Evolutionary conservation across 2,888 invertebrate species (phyloP).

Genomic region (Theretra japonica): DNA sequence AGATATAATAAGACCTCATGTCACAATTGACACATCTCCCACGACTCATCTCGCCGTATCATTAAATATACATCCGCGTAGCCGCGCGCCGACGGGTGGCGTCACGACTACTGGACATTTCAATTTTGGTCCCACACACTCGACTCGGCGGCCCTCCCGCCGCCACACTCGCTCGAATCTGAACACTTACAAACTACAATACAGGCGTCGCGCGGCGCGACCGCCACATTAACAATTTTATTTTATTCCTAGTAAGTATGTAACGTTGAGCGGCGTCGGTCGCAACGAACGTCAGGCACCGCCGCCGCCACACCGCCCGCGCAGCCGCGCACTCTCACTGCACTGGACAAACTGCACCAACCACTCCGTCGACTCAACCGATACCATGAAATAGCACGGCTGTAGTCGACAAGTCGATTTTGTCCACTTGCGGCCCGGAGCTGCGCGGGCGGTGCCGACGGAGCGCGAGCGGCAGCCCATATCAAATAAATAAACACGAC

Average conservation of each 20-base stretch:
- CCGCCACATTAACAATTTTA: constrained; percentile 68
- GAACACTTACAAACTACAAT: constrained; percentile 69
- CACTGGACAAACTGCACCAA: constrained; percentile 12
- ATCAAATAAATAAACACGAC: constrained; percentile 44
- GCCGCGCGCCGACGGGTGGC: constrained; percentile 48
- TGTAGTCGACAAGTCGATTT: constrained; percentile 13
- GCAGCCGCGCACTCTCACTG: background rate
- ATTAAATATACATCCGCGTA: constrained; percentile 38
- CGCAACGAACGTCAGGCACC: constrained; percentile 31
- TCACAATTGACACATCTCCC: constrained; percentile 25
- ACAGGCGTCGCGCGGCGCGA: constrained; percentile 64
- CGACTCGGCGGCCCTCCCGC: background rate
- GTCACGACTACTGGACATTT: constrained; percentile 32
- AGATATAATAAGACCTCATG: constrained; percentile 30
- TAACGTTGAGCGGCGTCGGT: constrained; percentile 45
- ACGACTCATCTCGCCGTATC: constrained; percentile 26
- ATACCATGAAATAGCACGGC: constrained; percentile 18
- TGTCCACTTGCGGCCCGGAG: constrained; percentile 14
- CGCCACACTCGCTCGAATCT: constrained; percentile 54
- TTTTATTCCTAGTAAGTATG: constrained; percentile 54
- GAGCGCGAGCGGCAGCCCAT: constrained; percentile 26
- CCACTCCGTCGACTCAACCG: background rate
- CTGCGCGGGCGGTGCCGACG: constrained; percentile 16
- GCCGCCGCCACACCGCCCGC: background rate
- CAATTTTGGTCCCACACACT: constrained; percentile 77